Percentiles rank a stretch among this genome's conserved stretches.
Conservation (phyloP, 2,113 vertebrate species). For the Odobenus rosmarus region DNA sequence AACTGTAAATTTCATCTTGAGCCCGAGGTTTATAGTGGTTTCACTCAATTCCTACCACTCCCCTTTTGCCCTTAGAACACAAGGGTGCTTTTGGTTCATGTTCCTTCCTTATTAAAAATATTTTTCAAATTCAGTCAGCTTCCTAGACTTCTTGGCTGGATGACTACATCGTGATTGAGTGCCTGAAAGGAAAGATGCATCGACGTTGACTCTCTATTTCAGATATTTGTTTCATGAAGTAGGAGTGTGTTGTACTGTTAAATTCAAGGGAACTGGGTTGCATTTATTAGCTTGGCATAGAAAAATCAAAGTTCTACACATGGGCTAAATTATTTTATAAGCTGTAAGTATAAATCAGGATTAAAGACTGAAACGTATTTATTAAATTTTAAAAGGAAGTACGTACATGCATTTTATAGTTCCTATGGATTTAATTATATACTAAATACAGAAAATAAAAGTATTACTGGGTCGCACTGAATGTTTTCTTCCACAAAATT, state of each 20-base stretch:
- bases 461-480: not conserved
- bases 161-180: not conserved
- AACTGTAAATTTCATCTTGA: not conserved
- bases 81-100: not conserved
- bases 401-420: slow-evolving; percentile 14
- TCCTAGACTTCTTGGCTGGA: slow-evolving; percentile 21
- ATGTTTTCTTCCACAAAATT: slow-evolving; percentile 13
- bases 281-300: slow-evolving; percentile 55
- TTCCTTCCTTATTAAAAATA: slow-evolving; percentile 53
- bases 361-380: slow-evolving; percentile 55
- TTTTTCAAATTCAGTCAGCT: not conserved
- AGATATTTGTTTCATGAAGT: slow-evolving; percentile 21
- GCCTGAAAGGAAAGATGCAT: slow-evolving; percentile 13
- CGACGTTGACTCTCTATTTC: not conserved
- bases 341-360: slow-evolving; percentile 42
- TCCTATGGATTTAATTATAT: slow-evolving; percentile 56
- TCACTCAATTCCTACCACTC: not conserved
- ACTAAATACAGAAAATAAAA: slow-evolving; percentile 54
- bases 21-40: not conserved
- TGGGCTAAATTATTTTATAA: slow-evolving; percentile 58
- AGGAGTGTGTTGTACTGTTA: not conserved
- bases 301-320: not conserved
- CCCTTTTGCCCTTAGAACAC: not conserved
- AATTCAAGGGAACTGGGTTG: slow-evolving; percentile 42
- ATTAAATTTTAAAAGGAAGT: slow-evolving; percentile 55